A percentile compares a stretch with the other conserved stretches of the same genome.
These are phyloP conservation scores for Eutrigla gurnardus DNA, from an alignment of 2,797 vertebrate species.

Conservation along the genomic window DNA sequence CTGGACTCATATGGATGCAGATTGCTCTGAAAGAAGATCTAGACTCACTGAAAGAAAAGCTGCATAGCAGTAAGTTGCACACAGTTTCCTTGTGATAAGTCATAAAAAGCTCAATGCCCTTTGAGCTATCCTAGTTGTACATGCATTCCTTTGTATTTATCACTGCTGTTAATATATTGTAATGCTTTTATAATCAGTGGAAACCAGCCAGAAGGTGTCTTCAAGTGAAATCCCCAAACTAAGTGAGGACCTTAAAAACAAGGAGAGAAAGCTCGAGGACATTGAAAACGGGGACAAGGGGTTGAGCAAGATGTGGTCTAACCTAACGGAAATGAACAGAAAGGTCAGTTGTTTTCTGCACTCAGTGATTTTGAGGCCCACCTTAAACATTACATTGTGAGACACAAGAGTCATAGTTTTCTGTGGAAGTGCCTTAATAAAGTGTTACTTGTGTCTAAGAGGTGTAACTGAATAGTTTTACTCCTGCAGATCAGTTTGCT, in stretches of 20 bases:
- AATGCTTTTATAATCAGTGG: constrained; percentile 85
- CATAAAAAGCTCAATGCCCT: constrained; percentile 13
- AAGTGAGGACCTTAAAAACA: constrained; percentile 92
- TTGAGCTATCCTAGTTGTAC: neutral
- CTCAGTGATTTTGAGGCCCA: neutral
- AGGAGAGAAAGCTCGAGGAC: constrained; percentile 89
- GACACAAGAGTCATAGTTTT: neutral
- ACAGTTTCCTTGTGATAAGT: constrained; percentile 10
- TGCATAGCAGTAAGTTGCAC: constrained; percentile 89
- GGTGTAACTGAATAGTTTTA: constrained; percentile 13
- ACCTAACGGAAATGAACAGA: constrained; percentile 94
- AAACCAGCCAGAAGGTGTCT: constrained; percentile 93
- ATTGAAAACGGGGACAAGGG: constrained; percentile 91
- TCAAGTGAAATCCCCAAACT: constrained; percentile 94
- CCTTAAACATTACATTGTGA: neutral
- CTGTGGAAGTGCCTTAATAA: neutral
- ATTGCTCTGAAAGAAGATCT: constrained; percentile 96
- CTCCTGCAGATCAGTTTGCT: constrained; percentile 88
- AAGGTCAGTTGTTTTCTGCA: constrained; percentile 84
- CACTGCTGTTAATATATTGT: constrained; percentile 26
- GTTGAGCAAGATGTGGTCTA: constrained; percentile 92
- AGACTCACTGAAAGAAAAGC: constrained; percentile 93
- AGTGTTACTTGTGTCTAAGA: neutral
- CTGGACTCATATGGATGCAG: constrained; percentile 99
- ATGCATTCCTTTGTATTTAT: neutral